These are phyloP conservation scores for Sialia sialis DNA, from an alignment of 2,113 vertebrate genomes.

Conservation along the genomic window DNA sequence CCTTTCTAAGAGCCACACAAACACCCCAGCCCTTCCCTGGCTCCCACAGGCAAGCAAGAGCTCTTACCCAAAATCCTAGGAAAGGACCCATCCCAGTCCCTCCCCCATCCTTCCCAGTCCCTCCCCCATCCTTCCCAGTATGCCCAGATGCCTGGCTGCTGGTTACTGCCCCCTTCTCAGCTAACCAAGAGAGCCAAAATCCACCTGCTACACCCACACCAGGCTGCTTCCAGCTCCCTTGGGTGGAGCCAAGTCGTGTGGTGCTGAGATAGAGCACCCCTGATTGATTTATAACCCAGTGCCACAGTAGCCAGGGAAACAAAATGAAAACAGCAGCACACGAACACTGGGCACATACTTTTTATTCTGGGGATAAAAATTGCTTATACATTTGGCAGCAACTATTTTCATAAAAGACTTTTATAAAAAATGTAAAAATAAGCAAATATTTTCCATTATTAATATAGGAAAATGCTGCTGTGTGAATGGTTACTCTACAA, in stretches of 20 bases:
- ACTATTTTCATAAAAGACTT: constrained; percentile 67
- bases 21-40: not conserved
- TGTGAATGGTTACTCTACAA: constrained; percentile 65
- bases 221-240: not conserved
- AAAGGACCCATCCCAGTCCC: not conserved
- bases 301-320: fast-evolving
- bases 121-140: not conserved
- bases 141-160: not conserved
- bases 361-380: constrained; percentile 68
- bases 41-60: not conserved
- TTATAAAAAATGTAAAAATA: constrained; percentile 71
- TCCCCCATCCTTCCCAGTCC: not conserved
- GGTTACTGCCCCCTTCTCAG: not conserved
- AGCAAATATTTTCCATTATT: constrained; percentile 67
- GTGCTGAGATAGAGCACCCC: not conserved
- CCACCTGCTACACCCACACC: not conserved
- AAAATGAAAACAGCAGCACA: not conserved
- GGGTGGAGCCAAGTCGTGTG: fast-evolving
- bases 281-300: fast-evolving
- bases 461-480: constrained; percentile 64
- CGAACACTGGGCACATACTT: not conserved
- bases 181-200: not conserved
- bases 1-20: not conserved
- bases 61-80: not conserved
- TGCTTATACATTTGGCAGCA: constrained; percentile 63